Evolutionary conservation across 2,113 vertebrate genomes (phyloP).

Genomic region (Propithecus coquereli): DNA sequence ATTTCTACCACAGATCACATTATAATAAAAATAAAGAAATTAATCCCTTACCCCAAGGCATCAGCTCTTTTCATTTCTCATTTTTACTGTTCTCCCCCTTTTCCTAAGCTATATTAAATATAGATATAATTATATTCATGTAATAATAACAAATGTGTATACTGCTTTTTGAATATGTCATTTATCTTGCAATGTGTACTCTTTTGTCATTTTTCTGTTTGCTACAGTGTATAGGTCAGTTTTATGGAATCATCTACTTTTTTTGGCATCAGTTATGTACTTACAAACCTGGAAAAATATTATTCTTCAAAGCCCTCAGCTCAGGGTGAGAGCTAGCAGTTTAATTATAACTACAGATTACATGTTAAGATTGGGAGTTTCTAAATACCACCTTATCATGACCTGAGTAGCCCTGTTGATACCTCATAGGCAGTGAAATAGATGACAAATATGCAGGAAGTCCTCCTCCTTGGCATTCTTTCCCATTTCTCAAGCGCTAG

Average conservation of each 20-base stretch:
- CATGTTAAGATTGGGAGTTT: not conserved
- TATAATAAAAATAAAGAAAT: conserved; percentile 55
- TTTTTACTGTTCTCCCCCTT: not conserved
- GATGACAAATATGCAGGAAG: not conserved
- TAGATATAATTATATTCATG: conserved; percentile 30
- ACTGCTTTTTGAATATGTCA: conserved; percentile 19
- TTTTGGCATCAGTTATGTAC: not conserved
- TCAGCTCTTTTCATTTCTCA: conserved; percentile 39
- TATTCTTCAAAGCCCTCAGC: not conserved
- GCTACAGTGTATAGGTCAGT: not conserved
- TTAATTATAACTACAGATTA: not conserved
- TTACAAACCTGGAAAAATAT: not conserved
- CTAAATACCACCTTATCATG: not conserved
- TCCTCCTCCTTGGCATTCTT: not conserved
- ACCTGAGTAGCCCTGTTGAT: not conserved
- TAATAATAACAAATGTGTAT: not conserved
- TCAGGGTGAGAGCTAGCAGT: not conserved
- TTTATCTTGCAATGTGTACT: not conserved
- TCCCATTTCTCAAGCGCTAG: not conserved
- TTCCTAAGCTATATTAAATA: not conserved
- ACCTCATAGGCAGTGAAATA: not conserved
- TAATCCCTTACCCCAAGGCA: conserved; percentile 27
- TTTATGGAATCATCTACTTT: not conserved
- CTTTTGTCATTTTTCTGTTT: not conserved
- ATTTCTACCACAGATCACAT: conserved; percentile 35